Conservation (phyloP, 2,797 vertebrate genomes). For the Aulostomus chinensis region DNA sequence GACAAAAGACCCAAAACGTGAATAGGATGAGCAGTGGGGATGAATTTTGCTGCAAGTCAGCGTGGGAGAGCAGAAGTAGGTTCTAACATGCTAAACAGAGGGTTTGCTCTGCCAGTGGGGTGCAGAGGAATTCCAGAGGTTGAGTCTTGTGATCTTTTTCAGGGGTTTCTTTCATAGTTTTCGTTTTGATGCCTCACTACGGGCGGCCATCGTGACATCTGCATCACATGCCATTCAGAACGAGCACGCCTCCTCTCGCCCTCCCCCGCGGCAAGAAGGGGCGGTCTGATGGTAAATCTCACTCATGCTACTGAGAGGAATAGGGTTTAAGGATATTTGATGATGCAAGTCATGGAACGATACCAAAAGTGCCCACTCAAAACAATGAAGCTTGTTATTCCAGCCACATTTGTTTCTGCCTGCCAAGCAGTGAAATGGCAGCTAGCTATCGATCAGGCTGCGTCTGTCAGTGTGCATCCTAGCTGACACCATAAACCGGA, state of each 20-base stretch:
- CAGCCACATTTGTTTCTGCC: conserved; percentile 22
- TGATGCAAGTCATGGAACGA: too few species aligned
- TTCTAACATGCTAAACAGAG: conserved; percentile 17
- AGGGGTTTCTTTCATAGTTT: too few species aligned
- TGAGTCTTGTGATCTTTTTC: conserved; percentile 16
- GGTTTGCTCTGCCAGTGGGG: conserved; percentile 11
- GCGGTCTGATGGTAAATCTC: too few species aligned
- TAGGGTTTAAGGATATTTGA: too few species aligned
- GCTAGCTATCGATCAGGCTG: conserved; percentile 23
- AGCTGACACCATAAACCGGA: not conserved
- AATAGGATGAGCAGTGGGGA: conserved; percentile 26
- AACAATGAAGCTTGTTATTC: conserved; percentile 36
- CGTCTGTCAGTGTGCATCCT: not conserved
- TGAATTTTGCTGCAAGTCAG: too few species aligned
- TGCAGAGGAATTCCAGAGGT: conserved; percentile 21
- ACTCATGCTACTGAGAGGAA: too few species aligned
- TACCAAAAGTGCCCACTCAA: too few species aligned
- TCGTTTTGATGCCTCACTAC: too few species aligned
- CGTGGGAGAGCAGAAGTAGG: conserved; percentile 12
- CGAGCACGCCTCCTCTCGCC: too few species aligned
- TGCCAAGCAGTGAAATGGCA: conserved; percentile 5
- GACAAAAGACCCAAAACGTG: conserved; percentile 46
- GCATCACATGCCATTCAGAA: too few species aligned
- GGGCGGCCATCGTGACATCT: too few species aligned
- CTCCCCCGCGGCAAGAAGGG: too few species aligned